phyloP scores from a whole-genome alignment of 2,113 vertebrate species.

The Meleagris gallopavo region DNA sequence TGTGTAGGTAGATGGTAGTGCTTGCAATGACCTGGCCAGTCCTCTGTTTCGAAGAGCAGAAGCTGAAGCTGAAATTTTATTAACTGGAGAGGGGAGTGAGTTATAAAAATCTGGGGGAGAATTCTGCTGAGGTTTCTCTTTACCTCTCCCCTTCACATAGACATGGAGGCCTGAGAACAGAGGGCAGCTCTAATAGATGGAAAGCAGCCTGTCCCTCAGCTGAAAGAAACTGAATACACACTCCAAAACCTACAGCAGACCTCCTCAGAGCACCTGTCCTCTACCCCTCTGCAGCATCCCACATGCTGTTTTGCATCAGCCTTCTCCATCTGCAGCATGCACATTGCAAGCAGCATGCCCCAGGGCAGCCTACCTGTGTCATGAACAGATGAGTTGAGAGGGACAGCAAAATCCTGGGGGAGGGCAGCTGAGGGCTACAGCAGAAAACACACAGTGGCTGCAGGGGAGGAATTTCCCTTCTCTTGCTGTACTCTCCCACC shows the following conservation, averaged over 20 bases:
- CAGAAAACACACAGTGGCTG: not conserved
- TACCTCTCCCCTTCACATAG: not conserved
- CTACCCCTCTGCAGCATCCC: not conserved
- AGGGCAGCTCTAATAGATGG: not conserved
- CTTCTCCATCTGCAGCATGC: not conserved
- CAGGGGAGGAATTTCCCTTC: not conserved
- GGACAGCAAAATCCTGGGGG: fast-evolving
- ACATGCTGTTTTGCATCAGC: not conserved
- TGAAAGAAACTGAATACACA: not conserved
- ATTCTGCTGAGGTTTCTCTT: not conserved
- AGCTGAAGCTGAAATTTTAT: not conserved
- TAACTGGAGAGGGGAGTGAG: not conserved
- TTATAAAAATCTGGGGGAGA: not conserved
- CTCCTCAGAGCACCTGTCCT: not conserved
- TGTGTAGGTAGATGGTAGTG: not conserved
- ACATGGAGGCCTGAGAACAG: not conserved
- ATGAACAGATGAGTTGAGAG: not conserved
- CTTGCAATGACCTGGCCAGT: not conserved
- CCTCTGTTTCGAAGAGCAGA: not conserved
- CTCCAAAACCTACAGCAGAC: not conserved
- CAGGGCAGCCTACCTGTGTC: not conserved
- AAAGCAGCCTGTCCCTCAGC: not conserved
- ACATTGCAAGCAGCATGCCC: not conserved
- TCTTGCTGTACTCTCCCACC: not conserved
- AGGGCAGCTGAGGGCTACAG: fast-evolving